A percentile compares a stretch with the other conserved stretches of the same genome.
Evolutionary conservation across 2,113 vertebrate genomes (phyloP).

Genomic region (Malurus alboscapulatus): DNA sequence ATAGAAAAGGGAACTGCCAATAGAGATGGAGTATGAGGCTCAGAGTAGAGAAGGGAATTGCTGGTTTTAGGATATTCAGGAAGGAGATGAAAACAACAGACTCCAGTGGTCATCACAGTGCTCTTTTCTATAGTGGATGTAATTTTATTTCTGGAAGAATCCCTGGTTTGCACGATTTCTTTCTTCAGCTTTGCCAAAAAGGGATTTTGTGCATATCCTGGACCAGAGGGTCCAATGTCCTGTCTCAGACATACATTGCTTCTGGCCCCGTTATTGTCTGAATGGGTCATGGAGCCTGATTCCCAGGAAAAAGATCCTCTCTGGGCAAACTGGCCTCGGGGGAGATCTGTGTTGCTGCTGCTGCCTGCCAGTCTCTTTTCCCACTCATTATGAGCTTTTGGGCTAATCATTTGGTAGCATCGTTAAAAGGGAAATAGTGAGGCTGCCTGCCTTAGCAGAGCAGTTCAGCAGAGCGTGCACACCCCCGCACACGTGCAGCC

Average conservation of each 20-base stretch:
- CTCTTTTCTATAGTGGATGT: not conserved
- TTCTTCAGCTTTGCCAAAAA: not conserved
- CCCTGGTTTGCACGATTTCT: not conserved
- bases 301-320: not conserved
- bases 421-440: constrained; percentile 17
- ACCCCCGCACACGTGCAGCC: not conserved
- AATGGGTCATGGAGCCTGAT: not conserved
- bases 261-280: not conserved
- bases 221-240: not conserved
- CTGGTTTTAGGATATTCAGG: not conserved
- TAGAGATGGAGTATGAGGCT: not conserved
- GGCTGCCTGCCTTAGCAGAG: not conserved
- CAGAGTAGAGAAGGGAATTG: not conserved
- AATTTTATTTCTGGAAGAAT: not conserved
- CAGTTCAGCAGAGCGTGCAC: not conserved
- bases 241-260: not conserved
- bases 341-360: not conserved
- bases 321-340: not conserved
- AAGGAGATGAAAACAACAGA: not conserved
- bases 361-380: not conserved
- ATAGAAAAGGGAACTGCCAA: not conserved
- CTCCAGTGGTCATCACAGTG: not conserved
- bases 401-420: constrained; percentile 13
- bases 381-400: constrained; percentile 25
- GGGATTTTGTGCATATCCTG: not conserved